Evolutionary conservation across 2,113 vertebrate species (phyloP), one percentile per base, ranked within the genome.

Genomic region (Sorex araneus): DNA sequence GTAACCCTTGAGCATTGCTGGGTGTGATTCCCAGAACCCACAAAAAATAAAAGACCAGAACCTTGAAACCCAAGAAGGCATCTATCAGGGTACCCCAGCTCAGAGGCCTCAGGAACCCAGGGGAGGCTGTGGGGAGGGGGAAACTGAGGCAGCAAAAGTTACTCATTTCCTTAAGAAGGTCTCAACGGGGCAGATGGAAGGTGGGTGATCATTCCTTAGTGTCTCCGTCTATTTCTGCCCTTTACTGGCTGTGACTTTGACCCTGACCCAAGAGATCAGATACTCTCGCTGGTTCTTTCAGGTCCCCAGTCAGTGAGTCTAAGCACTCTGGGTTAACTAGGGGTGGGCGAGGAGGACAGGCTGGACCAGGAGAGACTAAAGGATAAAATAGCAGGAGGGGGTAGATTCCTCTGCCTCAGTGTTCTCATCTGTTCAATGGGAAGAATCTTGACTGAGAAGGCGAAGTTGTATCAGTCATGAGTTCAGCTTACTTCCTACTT

Each of bases 71-170:
- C 13, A 2, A 66, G 43, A 2, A 1, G 19, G 45, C 21, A 28
- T 36, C 40, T 0, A 4, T 69, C 64, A 19, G 19, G 47, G 19
- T 0, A 0, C 23, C 1, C 0, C 0, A 84, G 80, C 40, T 40
- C 40, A 40, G 40, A 40, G 40, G 40, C 40, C 40, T 40, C 40
- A 40, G 40, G 40, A 40, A 40, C 40, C 40, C 40, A 40, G 3
- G 63, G 18, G 63, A 64, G 63, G 63, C 63, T 25, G 23, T 64
- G 63, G 63, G 63, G 63, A 64, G 21, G 69, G 13, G 50, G 91
- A 64, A n/a, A 64, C 69, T 27, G 85, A 91, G 83, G 73, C 70
- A 1, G 54, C 23, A 28, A 47, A 28, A 30, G 10, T n/a, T 40
- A 40, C 40, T 40, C 40, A 40, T 40, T 40, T 40, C 40, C 40